Evolutionary conservation across 1,140 invertebrate species (phyloP).

Genomic region (Lasaia peninsularis): DNA sequence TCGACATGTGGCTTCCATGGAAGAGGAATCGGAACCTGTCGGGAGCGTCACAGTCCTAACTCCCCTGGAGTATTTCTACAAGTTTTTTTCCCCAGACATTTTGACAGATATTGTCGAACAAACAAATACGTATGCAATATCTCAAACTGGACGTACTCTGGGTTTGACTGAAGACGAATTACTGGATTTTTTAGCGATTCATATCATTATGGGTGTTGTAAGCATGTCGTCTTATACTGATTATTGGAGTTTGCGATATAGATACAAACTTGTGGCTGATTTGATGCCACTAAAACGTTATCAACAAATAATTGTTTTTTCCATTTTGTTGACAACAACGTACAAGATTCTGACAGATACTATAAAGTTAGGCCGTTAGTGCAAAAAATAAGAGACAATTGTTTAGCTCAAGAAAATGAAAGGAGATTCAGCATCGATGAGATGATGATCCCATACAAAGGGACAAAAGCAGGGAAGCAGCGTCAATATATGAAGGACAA

Average conservation of each 20-base stretch:
- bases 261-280: conserved; percentile 24
- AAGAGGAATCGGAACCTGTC: conserved; percentile 18
- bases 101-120: conserved; percentile 18
- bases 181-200: conserved; percentile 27
- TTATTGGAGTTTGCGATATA: conserved; percentile 27
- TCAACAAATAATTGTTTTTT: conserved; percentile 29
- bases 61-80: conserved; percentile 18
- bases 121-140: conserved; percentile 18
- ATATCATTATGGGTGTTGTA: conserved; percentile 29
- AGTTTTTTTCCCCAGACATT: conserved; percentile 21
- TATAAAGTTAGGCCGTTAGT: conserved; percentile 26
- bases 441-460: conserved; percentile 18
- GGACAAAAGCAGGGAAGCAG: conserved; percentile 6
- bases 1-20: conserved; percentile 2
- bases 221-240: conserved; percentile 22
- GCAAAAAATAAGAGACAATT: conserved; percentile 23
- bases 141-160: conserved; percentile 16
- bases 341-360: conserved; percentile 21
- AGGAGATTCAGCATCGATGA: background rate
- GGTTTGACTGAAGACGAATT: conserved; percentile 19
- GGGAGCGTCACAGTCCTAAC: conserved; percentile 1
- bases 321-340: conserved; percentile 24
- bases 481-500: conserved; percentile 14
- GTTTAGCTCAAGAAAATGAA: conserved; percentile 23
- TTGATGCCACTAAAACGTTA: conserved; percentile 22